Evolutionary conservation across 2,113 vertebrate species (phyloP), one percentile per base, ranked within the genome.

Genomic region (Nanorana parkeri): DNA sequence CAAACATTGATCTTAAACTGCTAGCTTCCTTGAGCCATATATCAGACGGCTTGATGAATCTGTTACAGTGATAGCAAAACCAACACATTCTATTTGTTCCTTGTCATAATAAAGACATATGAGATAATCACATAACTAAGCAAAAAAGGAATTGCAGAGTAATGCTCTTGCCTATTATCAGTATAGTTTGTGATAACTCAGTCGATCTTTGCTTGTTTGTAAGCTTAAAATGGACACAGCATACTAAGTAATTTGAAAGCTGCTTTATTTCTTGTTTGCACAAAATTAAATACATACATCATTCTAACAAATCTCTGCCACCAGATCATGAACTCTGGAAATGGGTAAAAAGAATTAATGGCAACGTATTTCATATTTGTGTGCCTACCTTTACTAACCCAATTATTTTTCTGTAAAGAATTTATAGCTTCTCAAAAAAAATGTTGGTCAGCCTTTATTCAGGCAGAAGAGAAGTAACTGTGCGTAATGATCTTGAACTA

Each of bases 281-380:
- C 86, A 87, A 92, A 92, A 92, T 92, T 91, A 92, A 93, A 91
- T 87, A 78, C 83, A 90, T 92, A 88, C 23, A 92, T 93, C 91
- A 90, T 89, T 87, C 32, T 87, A 91, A 91, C 81, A 90, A 90
- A 90, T 80, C 68, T 89, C 84, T 91, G 87, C 80, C 76, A 89
- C 85, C 60, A 88, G 86, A 89, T 17, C 86, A 84, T 91, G 89
- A 89, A 87, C 86, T 90, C 85, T 85, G 73, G 55, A 89, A 90
- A 88, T 47, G 8, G 76, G 76, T 56, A 87, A 88, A 80, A 80
- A 52, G 80, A 89, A 89, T 88, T 91, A 89, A 92, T 89, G 85
- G 83, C 81, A 82, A 65, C 80, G 71, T 86, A 88, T 91, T 92
- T 92, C 87, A 82, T 88, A 87, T 84, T 85, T 86, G 72, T 86